These are phyloP conservation scores for Acanthaster planci DNA, from an alignment of 35 echinoderm and acorn worm genomes.

Conservation along the genomic window DNA sequence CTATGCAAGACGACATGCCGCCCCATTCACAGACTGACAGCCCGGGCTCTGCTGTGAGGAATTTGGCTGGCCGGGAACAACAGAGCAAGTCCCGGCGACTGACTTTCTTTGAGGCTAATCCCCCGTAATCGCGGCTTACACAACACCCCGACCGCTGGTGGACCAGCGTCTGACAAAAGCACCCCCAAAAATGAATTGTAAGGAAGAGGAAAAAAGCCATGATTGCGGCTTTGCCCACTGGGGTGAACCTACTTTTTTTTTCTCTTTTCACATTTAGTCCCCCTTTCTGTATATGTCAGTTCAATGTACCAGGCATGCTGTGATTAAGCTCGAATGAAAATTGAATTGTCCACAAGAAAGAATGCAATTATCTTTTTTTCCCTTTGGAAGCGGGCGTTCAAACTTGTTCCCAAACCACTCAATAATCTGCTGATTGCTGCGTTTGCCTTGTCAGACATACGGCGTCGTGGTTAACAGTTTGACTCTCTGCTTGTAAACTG, in stretches of 20 bases:
- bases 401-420: too few relatives aligned
- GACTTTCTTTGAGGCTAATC: slow-evolving; percentile 19
- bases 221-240: not conserved
- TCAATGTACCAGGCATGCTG: too few relatives aligned
- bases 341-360: too few relatives aligned
- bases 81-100: not conserved
- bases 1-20: not conserved
- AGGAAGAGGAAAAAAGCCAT: not conserved
- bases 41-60: not conserved
- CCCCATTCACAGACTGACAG: not conserved
- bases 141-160: not conserved
- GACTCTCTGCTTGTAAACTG: too few relatives aligned
- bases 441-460: too few relatives aligned
- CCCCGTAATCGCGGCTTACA: not conserved
- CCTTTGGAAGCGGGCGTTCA: too few relatives aligned
- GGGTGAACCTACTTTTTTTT: slow-evolving; percentile 11
- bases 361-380: too few relatives aligned
- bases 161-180: not conserved
- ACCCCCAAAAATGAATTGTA: not conserved
- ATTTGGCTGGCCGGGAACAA: not conserved
- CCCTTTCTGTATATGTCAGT: too few relatives aligned
- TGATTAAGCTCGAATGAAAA: too few relatives aligned
- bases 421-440: too few relatives aligned
- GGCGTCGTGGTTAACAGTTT: too few relatives aligned
- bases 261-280: too few relatives aligned